phyloP scores from a whole-genome alignment of 1,140 invertebrate species.

The Bombus sylvicola region DNA sequence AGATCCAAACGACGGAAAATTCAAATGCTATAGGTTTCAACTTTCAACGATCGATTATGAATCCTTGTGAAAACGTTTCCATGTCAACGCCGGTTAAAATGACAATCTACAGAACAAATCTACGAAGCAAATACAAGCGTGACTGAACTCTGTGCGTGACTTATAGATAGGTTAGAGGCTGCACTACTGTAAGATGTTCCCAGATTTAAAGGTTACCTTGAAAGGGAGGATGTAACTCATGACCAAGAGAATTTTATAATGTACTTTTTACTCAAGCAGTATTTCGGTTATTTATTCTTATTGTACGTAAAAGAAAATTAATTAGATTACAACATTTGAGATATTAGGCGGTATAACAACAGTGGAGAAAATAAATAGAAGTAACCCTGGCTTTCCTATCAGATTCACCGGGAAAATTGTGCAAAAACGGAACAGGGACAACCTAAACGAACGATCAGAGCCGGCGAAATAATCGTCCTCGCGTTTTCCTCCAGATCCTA shows the following conservation, averaged over 20 bases:
- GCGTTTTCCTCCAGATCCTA: conserved; percentile 36
- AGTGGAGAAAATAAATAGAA: not conserved
- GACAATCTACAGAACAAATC: not conserved
- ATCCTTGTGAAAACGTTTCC: not conserved
- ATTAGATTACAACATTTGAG: not conserved
- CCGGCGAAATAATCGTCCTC: conserved; percentile 6
- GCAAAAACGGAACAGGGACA: conserved; percentile 10
- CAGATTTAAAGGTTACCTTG: not conserved
- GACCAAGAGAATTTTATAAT: not conserved
- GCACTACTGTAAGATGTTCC: not conserved
- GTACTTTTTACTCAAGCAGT: conserved; percentile 10
- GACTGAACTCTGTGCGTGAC: not conserved
- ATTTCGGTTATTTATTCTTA: not conserved
- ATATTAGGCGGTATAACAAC: not conserved
- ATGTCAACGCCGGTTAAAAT: not conserved
- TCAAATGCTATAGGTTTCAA: not conserved
- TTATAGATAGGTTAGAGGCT: not conserved
- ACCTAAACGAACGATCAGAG: conserved; percentile 26
- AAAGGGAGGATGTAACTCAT: not conserved
- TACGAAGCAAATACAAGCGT: not conserved
- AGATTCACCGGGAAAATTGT: conserved; percentile 18
- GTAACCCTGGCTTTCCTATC: not conserved
- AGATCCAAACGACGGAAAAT: not conserved
- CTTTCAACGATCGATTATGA: not conserved
- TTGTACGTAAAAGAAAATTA: not conserved